phyloP scores from a whole-genome alignment of 2,113 vertebrate genomes.

The Chrysochloris asiatica region DNA sequence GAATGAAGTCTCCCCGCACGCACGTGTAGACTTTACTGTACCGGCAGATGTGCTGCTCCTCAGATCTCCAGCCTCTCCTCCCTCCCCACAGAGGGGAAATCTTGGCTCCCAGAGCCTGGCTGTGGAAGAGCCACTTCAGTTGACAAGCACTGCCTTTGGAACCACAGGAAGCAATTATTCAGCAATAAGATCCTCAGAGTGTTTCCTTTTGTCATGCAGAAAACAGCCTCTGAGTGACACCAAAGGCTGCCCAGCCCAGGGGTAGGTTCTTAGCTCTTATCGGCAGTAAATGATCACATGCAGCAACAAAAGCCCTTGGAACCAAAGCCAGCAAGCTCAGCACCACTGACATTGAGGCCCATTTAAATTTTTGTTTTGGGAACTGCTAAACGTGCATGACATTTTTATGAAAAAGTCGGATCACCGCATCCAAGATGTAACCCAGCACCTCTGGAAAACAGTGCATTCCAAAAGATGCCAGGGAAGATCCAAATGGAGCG shows the following conservation, averaged over 20 bases:
- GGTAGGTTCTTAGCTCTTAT: constrained; percentile 61
- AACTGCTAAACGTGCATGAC: background rate
- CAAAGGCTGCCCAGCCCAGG: constrained; percentile 27
- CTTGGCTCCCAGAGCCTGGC: background rate
- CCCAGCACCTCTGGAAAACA: constrained; percentile 50
- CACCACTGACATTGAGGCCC: constrained; percentile 66
- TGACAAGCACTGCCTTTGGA: constrained; percentile 58
- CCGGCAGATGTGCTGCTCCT: background rate
- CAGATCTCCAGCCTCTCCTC: background rate
- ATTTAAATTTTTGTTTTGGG: constrained; percentile 66
- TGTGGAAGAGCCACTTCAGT: constrained; percentile 63
- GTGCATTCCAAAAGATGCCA: constrained; percentile 41
- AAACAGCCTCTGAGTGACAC: constrained; percentile 56
- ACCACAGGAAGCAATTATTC: constrained; percentile 71
- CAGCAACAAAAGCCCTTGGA: constrained; percentile 53
- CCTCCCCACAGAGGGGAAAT: background rate
- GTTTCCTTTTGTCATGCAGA: constrained; percentile 67
- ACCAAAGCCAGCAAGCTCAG: constrained; percentile 47
- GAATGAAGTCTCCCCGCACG: background rate
- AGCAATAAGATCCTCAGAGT: constrained; percentile 62
- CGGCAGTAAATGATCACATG: constrained; percentile 44
- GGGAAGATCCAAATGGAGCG: constrained; percentile 53
- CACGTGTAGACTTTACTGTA: rapidly evolving
- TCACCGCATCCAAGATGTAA: constrained; percentile 48
- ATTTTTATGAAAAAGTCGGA: background rate